Percentiles rank a stretch among this genome's conserved stretches.
Conservation (phyloP, 2,888 invertebrate species). For the Rotaria magnacalcarata region DNA sequence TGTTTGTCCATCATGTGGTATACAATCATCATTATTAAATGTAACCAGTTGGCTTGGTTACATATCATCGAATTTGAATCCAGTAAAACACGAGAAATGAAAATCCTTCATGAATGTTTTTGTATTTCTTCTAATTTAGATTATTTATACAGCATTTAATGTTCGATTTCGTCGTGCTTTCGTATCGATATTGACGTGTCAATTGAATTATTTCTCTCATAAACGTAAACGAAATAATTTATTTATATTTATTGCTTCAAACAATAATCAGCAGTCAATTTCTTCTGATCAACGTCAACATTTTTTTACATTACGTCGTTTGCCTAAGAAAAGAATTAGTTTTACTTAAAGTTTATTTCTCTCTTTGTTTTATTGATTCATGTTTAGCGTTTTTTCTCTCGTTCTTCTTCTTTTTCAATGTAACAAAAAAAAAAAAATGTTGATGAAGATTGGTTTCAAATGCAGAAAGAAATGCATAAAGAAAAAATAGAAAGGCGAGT, state of each 20-base stretch:
- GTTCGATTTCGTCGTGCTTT: conserved; percentile 33
- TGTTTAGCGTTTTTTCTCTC: too few species aligned
- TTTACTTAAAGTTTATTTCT: not conserved
- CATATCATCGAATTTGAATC: conserved; percentile 87
- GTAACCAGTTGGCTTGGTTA: conserved; percentile 76
- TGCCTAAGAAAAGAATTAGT: not conserved
- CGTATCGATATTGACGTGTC: conserved; percentile 15
- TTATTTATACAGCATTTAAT: conserved; percentile 35
- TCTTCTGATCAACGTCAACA: not conserved
- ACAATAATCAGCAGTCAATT: not conserved
- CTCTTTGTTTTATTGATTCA: too few species aligned
- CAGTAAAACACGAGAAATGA: conserved; percentile 62
- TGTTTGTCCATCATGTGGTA: conserved; percentile 27
- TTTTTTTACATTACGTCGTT: not conserved
- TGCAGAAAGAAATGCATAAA: not conserved
- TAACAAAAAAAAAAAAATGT: too few species aligned
- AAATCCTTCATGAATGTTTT: too few species aligned
- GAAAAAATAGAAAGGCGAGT: not conserved
- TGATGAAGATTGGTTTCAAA: not conserved
- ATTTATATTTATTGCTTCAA: conserved; percentile 10
- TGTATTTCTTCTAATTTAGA: not conserved
- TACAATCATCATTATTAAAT: conserved; percentile 46
- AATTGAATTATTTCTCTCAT: not conserved
- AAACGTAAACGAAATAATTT: not conserved
- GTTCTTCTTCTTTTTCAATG: not conserved